Base-by-base conservation (phyloP, 2,797 vertebrate species). In the Miichthys miiuy region DNA sequence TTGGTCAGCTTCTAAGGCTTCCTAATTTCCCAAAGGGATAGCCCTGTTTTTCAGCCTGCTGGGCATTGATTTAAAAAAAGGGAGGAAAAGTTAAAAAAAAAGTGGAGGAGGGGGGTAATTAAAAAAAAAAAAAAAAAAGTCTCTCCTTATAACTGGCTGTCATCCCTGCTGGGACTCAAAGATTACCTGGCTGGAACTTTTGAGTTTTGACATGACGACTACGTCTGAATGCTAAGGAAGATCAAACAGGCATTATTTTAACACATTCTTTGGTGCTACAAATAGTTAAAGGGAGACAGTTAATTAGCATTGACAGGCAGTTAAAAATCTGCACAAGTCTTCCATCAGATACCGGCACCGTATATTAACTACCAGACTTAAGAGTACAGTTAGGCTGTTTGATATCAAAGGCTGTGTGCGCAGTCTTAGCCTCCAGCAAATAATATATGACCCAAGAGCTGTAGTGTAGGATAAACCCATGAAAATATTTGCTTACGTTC, bases 21-120 rank as follows among this genome's bases (percentile, higher is more conserved):
- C 51, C 38, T 87, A 66, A 91, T 90, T 91, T 91, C 91, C 90
- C 88, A n/a, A n/a, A 55, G 81, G 88, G 69, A 74, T 71, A 9
- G 25, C 83, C 77, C 34, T 74, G 58, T 25, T 82, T 84, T 84
- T 79, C 66, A 72, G 67, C 70, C 75, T 83, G 71, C 75, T 75
- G 80, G 88, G 84, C 83, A 83, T 82, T 86, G 84, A 91, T 89
- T 91, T 80, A 63, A 84, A 84, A 75, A 72, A 52, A 38, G 6
- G 21, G 14, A 25, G 38, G 23, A 3, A 63, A 61, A 62, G 13
- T 34, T 27, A 27, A 30, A 30, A 30, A 30, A 30, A 30, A 71
- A 42, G 65, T 27, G 9, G 6, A 6, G 16, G 34, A 27, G 48
- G 44, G 34, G 16, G 30, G 46, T 48, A 10, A 77, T 72, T 84